A percentile compares a stretch with the other conserved stretches of the same genome.
These are phyloP conservation scores for Pelecanoides urinatrix DNA, from an alignment of 2,113 vertebrate genomes.

Conservation along the genomic window DNA sequence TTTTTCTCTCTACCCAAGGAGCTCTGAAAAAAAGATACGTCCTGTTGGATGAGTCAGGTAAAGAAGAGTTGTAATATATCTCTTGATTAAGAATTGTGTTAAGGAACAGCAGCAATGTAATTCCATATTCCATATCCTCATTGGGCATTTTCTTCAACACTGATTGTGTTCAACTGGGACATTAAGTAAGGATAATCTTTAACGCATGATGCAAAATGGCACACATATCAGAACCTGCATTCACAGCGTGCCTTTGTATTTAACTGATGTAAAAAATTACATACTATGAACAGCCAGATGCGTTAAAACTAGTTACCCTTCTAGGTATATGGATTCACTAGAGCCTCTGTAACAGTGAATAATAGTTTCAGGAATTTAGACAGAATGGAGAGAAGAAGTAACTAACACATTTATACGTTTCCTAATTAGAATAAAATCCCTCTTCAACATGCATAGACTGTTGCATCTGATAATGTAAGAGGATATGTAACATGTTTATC, in stretches of 20 bases:
- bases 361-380: not conserved
- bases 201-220: not conserved
- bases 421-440: not conserved
- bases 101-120: constrained; percentile 76
- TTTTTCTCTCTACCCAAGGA: constrained; percentile 1
- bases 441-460: not conserved
- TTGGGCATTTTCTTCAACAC: constrained; percentile 4
- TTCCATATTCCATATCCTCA: constrained; percentile 18
- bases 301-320: not conserved
- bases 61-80: constrained; percentile 66
- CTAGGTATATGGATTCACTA: not conserved
- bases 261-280: not conserved
- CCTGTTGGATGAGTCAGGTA: constrained; percentile 76
- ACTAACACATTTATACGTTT: not conserved
- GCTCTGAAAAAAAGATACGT: constrained; percentile 85
- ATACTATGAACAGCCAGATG: not conserved
- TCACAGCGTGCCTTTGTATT: not conserved
- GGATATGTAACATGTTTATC: constrained; percentile 86
- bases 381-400: not conserved
- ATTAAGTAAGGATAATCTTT: not conserved
- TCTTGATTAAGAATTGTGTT: constrained; percentile 75
- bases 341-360: not conserved
- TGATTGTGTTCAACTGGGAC: not conserved
- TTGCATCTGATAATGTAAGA: constrained; percentile 45
- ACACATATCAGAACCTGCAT: not conserved